These are phyloP conservation scores for Megatriorchis doriae DNA, from an alignment of 2,113 vertebrate species.

Conservation along the genomic window DNA sequence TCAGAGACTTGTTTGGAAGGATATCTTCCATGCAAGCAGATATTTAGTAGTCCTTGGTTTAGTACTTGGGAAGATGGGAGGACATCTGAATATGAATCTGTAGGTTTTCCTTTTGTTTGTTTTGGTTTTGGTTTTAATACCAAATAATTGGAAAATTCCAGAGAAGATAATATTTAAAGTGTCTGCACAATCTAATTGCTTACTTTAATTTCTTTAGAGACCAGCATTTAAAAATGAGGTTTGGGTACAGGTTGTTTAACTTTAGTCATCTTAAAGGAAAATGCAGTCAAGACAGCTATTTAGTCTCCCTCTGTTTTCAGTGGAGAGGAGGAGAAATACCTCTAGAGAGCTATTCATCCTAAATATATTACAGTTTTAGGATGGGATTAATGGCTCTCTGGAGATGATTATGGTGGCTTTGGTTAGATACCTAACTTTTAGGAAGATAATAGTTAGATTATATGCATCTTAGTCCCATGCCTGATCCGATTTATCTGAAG, in stretches of 20 bases:
- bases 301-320: neutral
- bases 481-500: neutral
- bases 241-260: neutral
- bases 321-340: slow-evolving; percentile 4
- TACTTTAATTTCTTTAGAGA: neutral
- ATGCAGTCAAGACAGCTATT: neutral
- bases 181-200: neutral
- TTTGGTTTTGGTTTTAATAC: neutral
- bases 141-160: neutral
- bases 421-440: neutral
- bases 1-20: neutral
- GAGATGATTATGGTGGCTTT: slow-evolving; percentile 26
- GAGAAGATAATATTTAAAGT: neutral
- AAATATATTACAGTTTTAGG: slow-evolving; percentile 41
- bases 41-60: neutral
- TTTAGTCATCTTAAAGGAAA: neutral
- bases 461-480: neutral
- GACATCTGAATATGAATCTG: neutral
- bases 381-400: slow-evolving; percentile 22
- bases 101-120: neutral
- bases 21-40: neutral
- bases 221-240: neutral
- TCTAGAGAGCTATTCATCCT: slow-evolving; percentile 12
- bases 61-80: neutral
- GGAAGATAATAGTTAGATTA: neutral